Base-by-base conservation (phyloP, 2,113 vertebrate species). In the Illadopsis cleaveri region DNA sequence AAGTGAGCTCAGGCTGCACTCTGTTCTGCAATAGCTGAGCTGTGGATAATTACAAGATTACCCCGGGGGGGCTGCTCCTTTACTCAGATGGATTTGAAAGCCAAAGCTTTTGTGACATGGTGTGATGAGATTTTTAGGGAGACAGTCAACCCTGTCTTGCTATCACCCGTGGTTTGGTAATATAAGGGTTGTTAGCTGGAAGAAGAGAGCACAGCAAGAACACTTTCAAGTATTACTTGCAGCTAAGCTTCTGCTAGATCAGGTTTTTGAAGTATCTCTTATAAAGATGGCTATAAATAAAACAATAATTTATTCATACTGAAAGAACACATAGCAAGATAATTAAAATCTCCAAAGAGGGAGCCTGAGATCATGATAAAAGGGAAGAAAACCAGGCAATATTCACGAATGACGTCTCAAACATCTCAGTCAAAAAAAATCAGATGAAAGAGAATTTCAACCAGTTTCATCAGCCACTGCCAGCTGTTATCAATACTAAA, bases 41-140 rank as follows among this genome's bases (percentile, higher is more conserved):
- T 95, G 76, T 76, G 56, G 65, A 84, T 96, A 96, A 96, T 96
- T 93, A 84, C 35, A 91, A 64, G 73, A 86, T 95, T 92, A 90
- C 71, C 66, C 75, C 27, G 44, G 60, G 22, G 47, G 6, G 47
- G 44, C 45, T 45, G 20, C 76, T 65, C 18, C 50, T 96, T 93
- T 89, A 54, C 20, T 94, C 68, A 44, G 27, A 65, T 27, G 50
- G 65, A 61, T 87, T 73, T 53, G 82, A 86, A 94, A 95, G 38
- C 23, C 81, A 96, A 65, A 85, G 58, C 64, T n/a, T 92, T 83
- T 24, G 6, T 90, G 66, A 86, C 88, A n/a, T 12, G 15, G n/a
- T 35, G 69, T 70, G 53, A 57, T 30, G 47, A 45, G 42, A 78
- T 90, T 88, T 80, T 86, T 61, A 38, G 48, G 6, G 6, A 42